Evolutionary conservation across 2,888 invertebrate species (phyloP).

Genomic region (Lottia gigantea): DNA sequence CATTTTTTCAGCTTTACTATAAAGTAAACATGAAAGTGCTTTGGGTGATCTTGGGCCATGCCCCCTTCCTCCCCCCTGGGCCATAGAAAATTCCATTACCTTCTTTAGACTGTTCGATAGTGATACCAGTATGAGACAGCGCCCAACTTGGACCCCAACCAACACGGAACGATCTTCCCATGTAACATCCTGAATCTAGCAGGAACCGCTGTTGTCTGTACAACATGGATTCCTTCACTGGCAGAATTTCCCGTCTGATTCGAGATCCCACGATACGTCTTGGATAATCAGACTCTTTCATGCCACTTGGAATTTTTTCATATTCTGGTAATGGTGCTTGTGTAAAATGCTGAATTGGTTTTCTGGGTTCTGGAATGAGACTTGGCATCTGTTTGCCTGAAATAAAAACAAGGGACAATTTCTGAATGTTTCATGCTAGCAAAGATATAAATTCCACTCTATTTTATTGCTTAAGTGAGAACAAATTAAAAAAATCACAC

Average conservation of each 20-base stretch:
- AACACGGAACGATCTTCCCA: conserved; percentile 74
- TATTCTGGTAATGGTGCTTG: conserved; percentile 53
- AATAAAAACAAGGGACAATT: too few species aligned
- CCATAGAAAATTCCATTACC: conserved; percentile 9
- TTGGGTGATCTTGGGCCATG: too few species aligned
- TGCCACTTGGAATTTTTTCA: conserved; percentile 54
- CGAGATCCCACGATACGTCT: conserved; percentile 51
- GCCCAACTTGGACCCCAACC: conserved; percentile 80
- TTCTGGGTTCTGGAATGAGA: conserved; percentile 45
- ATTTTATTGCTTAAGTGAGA: too few species aligned
- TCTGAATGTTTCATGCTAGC: too few species aligned
- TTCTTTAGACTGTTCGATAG: conserved; percentile 20
- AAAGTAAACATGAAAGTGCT: too few species aligned
- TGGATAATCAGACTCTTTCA: conserved; percentile 46
- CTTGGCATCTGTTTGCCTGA: too few species aligned
- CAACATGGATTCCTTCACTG: conserved; percentile 55
- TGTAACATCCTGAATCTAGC: conserved; percentile 67
- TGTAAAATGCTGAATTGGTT: conserved; percentile 38
- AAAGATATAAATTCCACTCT: too few species aligned
- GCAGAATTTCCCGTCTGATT: conserved; percentile 45
- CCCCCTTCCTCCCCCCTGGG: too few species aligned
- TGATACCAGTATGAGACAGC: conserved; percentile 70
- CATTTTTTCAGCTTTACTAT: too few species aligned
- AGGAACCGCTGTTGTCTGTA: conserved; percentile 54
- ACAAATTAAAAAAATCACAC: too few species aligned